Evolutionary conservation across 2,113 vertebrate species (phyloP).

Genomic region (Zosterops hypoxanthus): DNA sequence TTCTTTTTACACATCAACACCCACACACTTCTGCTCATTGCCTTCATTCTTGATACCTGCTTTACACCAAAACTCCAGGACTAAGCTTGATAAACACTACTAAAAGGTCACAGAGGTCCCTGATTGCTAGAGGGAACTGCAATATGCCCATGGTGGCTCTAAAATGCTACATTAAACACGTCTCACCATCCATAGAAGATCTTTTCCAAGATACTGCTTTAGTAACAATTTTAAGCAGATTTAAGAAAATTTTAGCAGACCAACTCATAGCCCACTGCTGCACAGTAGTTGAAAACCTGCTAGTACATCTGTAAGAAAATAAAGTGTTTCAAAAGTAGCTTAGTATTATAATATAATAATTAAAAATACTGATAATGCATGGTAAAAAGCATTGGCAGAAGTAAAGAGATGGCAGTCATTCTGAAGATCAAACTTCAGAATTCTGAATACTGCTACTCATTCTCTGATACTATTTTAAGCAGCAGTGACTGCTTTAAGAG

Average conservation of each 20-base stretch:
- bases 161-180: neutral
- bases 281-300: neutral
- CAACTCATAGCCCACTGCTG: neutral
- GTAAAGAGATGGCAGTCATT: neutral
- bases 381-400: neutral
- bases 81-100: neutral
- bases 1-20: neutral
- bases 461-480: neutral
- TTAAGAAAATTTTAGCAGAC: neutral
- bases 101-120: neutral
- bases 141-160: neutral
- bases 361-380: neutral
- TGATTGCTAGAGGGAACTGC: neutral
- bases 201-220: neutral
- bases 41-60: neutral
- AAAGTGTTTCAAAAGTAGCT: neutral
- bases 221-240: neutral
- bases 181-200: neutral
- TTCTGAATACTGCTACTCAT: neutral
- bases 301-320: neutral
- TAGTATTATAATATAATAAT: neutral
- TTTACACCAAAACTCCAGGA: neutral
- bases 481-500: neutral
- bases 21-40: neutral
- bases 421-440: neutral